A percentile compares a stretch with the other conserved stretches of the same genome.
Conservation (phyloP, 2,797 vertebrate species). For the Phalloptychus januarius region DNA sequence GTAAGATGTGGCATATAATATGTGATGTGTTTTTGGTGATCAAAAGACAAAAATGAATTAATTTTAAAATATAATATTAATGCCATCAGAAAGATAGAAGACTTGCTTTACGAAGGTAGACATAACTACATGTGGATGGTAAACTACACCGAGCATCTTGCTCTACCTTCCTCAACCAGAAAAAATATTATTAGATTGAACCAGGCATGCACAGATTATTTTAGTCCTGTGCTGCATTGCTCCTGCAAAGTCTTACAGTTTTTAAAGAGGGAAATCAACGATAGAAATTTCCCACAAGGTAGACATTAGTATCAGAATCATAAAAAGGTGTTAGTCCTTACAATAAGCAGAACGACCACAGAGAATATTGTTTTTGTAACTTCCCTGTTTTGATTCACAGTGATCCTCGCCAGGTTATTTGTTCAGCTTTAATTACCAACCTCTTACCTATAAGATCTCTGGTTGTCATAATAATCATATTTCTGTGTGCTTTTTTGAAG, state of each 20-base stretch:
- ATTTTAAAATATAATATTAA: background rate
- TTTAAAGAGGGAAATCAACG: background rate
- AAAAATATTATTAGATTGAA: background rate
- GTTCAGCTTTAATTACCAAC: constrained; percentile 57
- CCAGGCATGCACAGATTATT: background rate
- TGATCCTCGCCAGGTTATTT: constrained; percentile 46
- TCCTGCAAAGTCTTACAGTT: background rate
- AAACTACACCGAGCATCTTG: background rate
- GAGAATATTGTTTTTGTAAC: constrained; percentile 40
- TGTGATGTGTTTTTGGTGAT: background rate
- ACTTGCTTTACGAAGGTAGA: background rate
- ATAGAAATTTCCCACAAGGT: background rate
- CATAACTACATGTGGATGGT: background rate
- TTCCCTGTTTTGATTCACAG: constrained; percentile 37
- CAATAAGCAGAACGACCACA: constrained; percentile 20
- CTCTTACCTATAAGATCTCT: constrained; percentile 45
- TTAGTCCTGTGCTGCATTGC: background rate
- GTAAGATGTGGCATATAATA: background rate
- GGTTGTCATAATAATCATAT: constrained; percentile 38
- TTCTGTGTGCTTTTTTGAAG: background rate
- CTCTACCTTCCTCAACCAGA: background rate
- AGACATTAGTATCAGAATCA: constrained; percentile 29
- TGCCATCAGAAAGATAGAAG: background rate
- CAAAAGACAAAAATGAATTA: background rate
- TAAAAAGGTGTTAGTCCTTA: constrained; percentile 5